A percentile compares a stretch with the other conserved stretches of the same genome.
Conservation (phyloP, 2,888 invertebrate species). For the Gryllus longicercus region DNA sequence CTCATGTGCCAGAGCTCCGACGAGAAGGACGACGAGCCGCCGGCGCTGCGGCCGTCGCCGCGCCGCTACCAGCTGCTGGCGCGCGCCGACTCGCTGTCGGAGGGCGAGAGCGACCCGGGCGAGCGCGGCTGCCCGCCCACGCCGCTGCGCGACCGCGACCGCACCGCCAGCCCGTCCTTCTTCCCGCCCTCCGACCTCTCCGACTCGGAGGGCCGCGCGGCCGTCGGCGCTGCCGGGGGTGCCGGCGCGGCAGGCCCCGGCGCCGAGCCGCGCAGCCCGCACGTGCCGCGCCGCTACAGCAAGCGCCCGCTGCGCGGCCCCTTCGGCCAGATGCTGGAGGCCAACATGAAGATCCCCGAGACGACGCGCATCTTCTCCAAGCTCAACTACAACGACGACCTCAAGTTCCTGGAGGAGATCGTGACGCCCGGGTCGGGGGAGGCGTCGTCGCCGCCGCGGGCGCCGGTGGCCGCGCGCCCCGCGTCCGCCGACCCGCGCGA, state of each 20-base stretch:
- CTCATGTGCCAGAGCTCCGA: constrained; percentile 71
- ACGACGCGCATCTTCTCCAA: constrained; percentile 46
- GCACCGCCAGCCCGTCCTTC: constrained; percentile 58
- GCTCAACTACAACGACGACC: constrained; percentile 55
- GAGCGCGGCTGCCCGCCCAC: constrained; percentile 45
- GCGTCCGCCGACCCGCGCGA: constrained; percentile 27
- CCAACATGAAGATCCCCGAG: constrained; percentile 70
- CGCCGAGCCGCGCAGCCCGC: constrained; percentile 48
- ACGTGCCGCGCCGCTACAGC: constrained; percentile 63
- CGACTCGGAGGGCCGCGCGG: constrained; percentile 53
- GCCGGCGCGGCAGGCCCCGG: neutral
- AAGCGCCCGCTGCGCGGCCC: constrained; percentile 73
- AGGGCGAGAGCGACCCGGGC: constrained; percentile 62
- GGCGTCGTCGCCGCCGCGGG: constrained; percentile 26
- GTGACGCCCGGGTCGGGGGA: constrained; percentile 40
- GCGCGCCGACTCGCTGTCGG: constrained; percentile 66
- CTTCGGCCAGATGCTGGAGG: constrained; percentile 76
- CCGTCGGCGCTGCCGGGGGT: constrained; percentile 41
- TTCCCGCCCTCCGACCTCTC: constrained; percentile 65
- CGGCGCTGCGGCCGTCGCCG: constrained; percentile 30
- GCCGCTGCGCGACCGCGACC: constrained; percentile 45
- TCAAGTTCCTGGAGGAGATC: constrained; percentile 54
- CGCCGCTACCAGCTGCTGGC: constrained; percentile 39
- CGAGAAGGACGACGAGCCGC: constrained; percentile 62
- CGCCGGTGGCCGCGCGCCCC: constrained; percentile 39